Percentiles rank a stretch among this genome's conserved stretches.
These are phyloP conservation scores for Aphidius colemani DNA, from an alignment of 2,888 invertebrate species.

Conservation along the genomic window DNA sequence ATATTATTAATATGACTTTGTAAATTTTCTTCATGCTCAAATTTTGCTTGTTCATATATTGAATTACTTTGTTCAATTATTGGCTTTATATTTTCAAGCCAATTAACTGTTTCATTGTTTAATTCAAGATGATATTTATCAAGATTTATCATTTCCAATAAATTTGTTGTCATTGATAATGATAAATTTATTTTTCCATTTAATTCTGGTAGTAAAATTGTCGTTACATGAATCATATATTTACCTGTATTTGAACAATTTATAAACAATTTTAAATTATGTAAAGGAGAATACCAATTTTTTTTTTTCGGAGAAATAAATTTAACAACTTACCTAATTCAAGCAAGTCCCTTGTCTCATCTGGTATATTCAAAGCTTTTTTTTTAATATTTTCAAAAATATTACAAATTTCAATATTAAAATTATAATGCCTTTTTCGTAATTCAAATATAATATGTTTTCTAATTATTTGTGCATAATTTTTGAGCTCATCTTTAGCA, in stretches of 20 bases:
- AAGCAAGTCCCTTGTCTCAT: constrained; percentile 80
- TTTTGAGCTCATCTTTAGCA: constrained; percentile 68
- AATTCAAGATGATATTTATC: constrained; percentile 75
- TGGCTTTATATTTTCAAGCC: constrained; percentile 80
- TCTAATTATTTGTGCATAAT: constrained; percentile 64
- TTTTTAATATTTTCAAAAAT: constrained; percentile 74
- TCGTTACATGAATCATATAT: constrained; percentile 80
- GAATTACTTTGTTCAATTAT: constrained; percentile 81
- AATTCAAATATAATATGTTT: constrained; percentile 67
- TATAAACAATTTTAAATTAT: background rate
- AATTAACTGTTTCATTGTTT: constrained; percentile 82
- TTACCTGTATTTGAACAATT: constrained; percentile 60
- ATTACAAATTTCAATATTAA: constrained; percentile 71
- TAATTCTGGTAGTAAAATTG: constrained; percentile 71
- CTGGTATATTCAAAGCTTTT: constrained; percentile 74
- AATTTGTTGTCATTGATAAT: constrained; percentile 68
- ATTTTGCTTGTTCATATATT: constrained; percentile 80
- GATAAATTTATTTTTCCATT: constrained; percentile 73
- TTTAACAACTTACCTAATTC: constrained; percentile 58
- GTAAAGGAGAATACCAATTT: too few relatives aligned
- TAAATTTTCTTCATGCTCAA: constrained; percentile 82
- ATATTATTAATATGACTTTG: constrained; percentile 72
- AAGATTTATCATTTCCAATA: constrained; percentile 80
- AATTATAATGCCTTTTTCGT: constrained; percentile 68
- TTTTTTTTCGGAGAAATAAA: background rate